These are phyloP conservation scores for Drosophila nebulosa DNA, from an alignment of 1,140 invertebrate species.

Conservation along the genomic window DNA sequence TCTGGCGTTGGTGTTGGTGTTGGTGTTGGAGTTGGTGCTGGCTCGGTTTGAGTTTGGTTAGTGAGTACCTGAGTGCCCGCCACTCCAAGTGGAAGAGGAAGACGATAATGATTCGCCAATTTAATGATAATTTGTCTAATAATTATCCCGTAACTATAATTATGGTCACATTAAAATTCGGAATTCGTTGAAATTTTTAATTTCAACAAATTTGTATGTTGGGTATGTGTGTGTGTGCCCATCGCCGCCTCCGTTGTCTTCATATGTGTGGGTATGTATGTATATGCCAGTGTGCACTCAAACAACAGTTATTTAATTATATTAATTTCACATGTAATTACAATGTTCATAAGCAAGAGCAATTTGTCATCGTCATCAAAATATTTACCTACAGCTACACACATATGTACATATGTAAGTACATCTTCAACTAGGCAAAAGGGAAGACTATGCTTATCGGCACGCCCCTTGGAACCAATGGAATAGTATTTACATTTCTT, in stretches of 20 bases:
- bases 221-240: neutral
- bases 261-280: neutral
- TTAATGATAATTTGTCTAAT: constrained; percentile 60
- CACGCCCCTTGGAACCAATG: neutral
- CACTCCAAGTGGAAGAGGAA: constrained; percentile 26
- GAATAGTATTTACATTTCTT: no score
- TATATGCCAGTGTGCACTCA: neutral
- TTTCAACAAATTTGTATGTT: constrained; percentile 42
- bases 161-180: constrained; percentile 42
- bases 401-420: neutral
- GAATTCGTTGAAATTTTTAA: constrained; percentile 57
- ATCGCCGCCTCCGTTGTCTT: neutral
- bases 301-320: constrained; percentile 17
- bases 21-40: constrained; percentile 2
- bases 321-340: constrained; percentile 17
- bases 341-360: constrained; percentile 7
- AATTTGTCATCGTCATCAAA: constrained; percentile 1
- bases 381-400: neutral
- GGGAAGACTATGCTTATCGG: neutral
- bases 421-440: neutral
- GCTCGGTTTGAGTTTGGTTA: neutral
- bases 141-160: constrained; percentile 55
- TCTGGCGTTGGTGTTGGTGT: neutral
- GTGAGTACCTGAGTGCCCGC: constrained; percentile 3
- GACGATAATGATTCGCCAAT: constrained; percentile 63